Conservation (phyloP, 2,888 invertebrate genomes). For the Thumatha senex region DNA sequence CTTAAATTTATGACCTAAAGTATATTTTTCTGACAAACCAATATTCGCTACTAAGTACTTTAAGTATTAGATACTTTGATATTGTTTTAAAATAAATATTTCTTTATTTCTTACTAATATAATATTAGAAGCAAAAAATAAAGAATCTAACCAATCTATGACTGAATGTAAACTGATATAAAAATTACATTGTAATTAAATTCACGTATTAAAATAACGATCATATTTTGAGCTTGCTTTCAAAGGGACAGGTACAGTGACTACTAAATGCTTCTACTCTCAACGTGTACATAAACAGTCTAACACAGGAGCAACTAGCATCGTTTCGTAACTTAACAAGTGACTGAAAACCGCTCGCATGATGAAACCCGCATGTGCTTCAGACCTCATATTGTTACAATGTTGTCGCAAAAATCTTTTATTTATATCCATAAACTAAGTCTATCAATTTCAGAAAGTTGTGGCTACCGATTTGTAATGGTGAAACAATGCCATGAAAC, state of each 20-base stretch:
- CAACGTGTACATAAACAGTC: constrained; percentile 11
- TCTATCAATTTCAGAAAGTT: too few relatives aligned
- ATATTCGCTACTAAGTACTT: too few relatives aligned
- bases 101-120: too few relatives aligned
- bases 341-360: constrained; percentile 28
- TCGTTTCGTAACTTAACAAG: constrained; percentile 10
- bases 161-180: too few relatives aligned
- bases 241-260: constrained; percentile 4
- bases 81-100: too few relatives aligned
- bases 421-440: background rate
- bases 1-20: too few relatives aligned
- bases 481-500: too few relatives aligned
- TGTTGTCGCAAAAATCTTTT: constrained; percentile 13
- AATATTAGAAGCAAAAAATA: background rate
- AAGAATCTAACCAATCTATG: background rate
- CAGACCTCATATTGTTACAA: constrained; percentile 17
- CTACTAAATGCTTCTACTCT: background rate
- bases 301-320: constrained; percentile 17
- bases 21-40: too few relatives aligned
- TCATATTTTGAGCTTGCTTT: constrained; percentile 6
- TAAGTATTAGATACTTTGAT: too few relatives aligned
- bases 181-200: background rate
- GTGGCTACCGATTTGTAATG: too few relatives aligned
- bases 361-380: constrained; percentile 40
- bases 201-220: background rate